These are phyloP conservation scores for Aphaenogaster ashmeadi DNA, from an alignment of 1,140 invertebrate species.

Conservation along the genomic window DNA sequence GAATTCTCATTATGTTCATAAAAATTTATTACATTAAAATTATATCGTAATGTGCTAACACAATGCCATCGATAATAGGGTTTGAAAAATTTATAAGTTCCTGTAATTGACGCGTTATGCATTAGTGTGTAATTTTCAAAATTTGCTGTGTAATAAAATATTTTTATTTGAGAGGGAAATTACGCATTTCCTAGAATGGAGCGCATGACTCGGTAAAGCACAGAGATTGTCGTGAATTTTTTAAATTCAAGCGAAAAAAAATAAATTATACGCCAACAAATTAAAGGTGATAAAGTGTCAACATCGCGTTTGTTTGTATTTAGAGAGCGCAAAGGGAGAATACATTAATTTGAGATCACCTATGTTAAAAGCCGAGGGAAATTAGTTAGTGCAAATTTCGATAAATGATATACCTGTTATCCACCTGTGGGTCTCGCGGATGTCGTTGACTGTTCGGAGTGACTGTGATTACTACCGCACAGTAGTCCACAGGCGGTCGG, in stretches of 20 bases:
- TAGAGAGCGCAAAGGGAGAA: not conserved
- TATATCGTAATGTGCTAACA: not conserved
- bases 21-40: constrained; percentile 19
- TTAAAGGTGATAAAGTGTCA: not conserved
- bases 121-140: not conserved
- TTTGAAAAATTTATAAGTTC: constrained; percentile 3
- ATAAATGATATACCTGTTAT: constrained; percentile 62
- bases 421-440: constrained; percentile 41
- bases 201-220: not conserved
- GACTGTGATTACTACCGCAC: constrained; percentile 76
- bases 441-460: constrained; percentile 76
- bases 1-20: not conserved
- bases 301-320: not conserved
- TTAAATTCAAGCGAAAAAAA: not conserved
- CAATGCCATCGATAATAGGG: not conserved
- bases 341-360: not conserved
- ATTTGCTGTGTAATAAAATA: not conserved
- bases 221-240: not conserved
- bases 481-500: constrained; percentile 62
- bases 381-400: constrained; percentile 25
- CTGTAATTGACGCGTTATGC: not conserved
- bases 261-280: not conserved
- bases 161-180: not conserved
- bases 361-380: not conserved
- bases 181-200: not conserved